Evolutionary conservation across 2,888 invertebrate species (phyloP).

Genomic region (Bruchidius siliquastri): DNA sequence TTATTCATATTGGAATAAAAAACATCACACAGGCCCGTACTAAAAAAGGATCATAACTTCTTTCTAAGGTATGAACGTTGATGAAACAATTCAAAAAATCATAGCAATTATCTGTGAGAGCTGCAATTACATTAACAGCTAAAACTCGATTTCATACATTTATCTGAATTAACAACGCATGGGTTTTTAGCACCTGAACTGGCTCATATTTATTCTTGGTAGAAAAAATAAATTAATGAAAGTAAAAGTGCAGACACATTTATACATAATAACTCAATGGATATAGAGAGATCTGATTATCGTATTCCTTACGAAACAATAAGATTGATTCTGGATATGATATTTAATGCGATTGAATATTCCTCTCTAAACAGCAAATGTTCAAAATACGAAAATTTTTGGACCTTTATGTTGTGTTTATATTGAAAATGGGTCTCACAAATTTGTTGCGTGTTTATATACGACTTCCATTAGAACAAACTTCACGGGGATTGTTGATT

Average conservation of each 20-base stretch:
- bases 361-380: too few relatives aligned
- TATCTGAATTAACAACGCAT: not conserved
- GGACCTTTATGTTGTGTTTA: too few relatives aligned
- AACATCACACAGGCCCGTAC: not conserved
- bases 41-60: not conserved
- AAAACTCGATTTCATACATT: not conserved
- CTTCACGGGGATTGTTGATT: not conserved
- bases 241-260: not conserved
- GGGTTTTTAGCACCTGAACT: not conserved
- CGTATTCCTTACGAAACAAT: not conserved
- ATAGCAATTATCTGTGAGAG: not conserved
- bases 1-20: not conserved
- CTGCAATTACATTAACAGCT: not conserved
- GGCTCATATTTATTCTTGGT: not conserved
- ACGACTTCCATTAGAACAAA: not conserved
- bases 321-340: not conserved
- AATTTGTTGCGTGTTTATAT: not conserved
- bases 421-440: too few relatives aligned
- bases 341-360: too few relatives aligned
- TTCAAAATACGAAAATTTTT: too few relatives aligned
- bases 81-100: not conserved
- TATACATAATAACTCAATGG: not conserved
- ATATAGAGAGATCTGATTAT: not conserved
- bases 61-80: not conserved
- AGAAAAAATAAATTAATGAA: not conserved